Evolutionary conservation across 1,140 invertebrate species (phyloP).

Genomic region (Caenorhabditis briggsae): DNA sequence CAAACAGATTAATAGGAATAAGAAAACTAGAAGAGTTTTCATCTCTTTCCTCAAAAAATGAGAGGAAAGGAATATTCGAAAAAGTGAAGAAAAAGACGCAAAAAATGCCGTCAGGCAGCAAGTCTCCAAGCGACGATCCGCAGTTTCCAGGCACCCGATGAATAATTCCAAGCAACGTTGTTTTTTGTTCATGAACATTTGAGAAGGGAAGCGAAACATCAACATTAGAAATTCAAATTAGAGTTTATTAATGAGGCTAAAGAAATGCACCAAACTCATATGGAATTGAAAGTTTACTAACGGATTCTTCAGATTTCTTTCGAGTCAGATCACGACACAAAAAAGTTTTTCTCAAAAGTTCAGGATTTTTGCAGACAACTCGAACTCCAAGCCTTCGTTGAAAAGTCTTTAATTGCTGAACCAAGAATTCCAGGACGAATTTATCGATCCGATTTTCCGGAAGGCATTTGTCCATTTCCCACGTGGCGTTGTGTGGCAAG

Average conservation of each 20-base stretch:
- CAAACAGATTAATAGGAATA: neutral
- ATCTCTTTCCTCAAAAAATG: constrained; percentile 1
- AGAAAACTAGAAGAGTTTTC: neutral
- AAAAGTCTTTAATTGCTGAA: no score
- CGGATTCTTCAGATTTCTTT: constrained; percentile 15
- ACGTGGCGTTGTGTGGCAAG: no score
- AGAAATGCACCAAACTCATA: constrained; percentile 28
- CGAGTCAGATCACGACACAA: no score
- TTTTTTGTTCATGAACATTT: neutral
- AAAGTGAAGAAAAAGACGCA: neutral
- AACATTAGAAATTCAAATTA: neutral
- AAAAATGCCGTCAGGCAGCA: constrained; percentile 13
- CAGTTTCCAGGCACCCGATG: neutral
- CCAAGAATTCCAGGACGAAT: no score
- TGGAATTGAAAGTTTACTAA: constrained; percentile 1
- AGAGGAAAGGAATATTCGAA: neutral
- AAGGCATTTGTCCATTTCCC: no score
- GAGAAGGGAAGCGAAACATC: neutral
- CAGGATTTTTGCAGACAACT: no score
- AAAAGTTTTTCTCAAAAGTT: no score
- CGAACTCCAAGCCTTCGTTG: no score
- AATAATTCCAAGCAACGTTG: neutral
- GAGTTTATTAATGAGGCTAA: neutral
- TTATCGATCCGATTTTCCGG: no score
- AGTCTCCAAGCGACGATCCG: constrained; percentile 37